Evolutionary conservation across 2,797 vertebrate genomes (phyloP), one percentile per base, ranked within the genome.

Genomic region (Philypnodon macrostomus): DNA sequence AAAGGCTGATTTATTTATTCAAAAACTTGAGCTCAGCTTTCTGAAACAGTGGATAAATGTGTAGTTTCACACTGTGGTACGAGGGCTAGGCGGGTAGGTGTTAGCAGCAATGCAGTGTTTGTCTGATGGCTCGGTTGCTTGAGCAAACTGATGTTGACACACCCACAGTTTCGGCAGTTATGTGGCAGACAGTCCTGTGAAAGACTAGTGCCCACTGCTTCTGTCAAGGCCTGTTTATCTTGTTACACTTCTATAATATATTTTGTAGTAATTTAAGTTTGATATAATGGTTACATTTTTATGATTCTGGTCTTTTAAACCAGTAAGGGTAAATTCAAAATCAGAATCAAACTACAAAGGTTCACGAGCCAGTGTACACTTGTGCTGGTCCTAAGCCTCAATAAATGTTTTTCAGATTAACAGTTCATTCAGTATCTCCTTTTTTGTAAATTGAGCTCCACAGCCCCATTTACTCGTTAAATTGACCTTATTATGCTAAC

Each of bases 61-160:
- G 2, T 3, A 53, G 52, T 76, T 79, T 73, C 47, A 58, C 52
- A 45, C 31, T 63, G 39, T 52, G 51, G 36, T 61, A 68, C 2
- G 33, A 73, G 73, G 54, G 37, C 51, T 59, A 57, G 59, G 19
- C 60, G 50, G 36, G 47, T 63, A 65, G 53, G 52, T 72, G 63
- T 77, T 73, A 36, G 57, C 67, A 64, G 65, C 72, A 67, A 50
- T 77, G 56, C 37, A 24, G 48, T 63, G 44, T 80, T 81, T 83
- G 72, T 75, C 73, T 66, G 61, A 23, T 54, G 7, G 55, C 70
- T 83, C 62, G 72, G 77, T 77, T 78, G 62, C 65, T 71, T 83
- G 68, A 78, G 69, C 73, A 84, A 83, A 84, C 74, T 71, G 38
- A 62, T 71, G 51, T 67, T 64, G 85, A 80, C 83, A 88, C 80